Percentiles rank a stretch among this genome's conserved stretches.
phyloP scores from a whole-genome alignment of 2,797 vertebrate species.

The Scyliorhinus canicula region DNA sequence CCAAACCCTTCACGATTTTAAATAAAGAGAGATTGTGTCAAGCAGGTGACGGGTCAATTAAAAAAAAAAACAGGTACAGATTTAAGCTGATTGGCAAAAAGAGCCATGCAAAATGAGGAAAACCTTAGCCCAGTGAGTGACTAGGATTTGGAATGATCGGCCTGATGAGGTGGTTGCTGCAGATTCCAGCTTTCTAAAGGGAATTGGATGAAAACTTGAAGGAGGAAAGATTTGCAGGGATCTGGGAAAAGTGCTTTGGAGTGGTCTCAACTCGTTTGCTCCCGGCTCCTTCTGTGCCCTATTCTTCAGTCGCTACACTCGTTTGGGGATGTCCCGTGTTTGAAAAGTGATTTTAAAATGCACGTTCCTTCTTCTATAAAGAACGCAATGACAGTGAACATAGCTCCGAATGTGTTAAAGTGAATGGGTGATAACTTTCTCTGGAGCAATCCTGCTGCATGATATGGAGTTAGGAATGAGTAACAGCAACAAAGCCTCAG shows the following conservation, averaged over 20 bases:
- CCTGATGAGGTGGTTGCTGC: neutral
- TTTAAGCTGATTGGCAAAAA: neutral
- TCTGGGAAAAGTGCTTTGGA: neutral
- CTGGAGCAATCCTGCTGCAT: neutral
- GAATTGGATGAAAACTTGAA: neutral
- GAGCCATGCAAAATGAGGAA: neutral
- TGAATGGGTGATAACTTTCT: neutral
- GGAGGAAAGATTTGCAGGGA: neutral
- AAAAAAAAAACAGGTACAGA: neutral
- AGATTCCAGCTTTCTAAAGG: neutral
- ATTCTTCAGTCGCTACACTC: neutral
- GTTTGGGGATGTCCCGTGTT: neutral
- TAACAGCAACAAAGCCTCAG: conserved; percentile 11
- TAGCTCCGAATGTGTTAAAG: neutral
- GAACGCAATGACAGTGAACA: neutral
- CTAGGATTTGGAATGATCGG: neutral
- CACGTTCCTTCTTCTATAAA: neutral
- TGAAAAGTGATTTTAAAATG: neutral
- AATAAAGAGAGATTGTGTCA: neutral
- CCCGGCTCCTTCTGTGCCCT: neutral
- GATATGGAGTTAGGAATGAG: neutral
- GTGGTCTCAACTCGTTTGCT: neutral
- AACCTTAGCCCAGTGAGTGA: neutral
- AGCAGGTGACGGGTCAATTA: no score
- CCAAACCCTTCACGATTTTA: neutral